Evolutionary conservation across 2,888 invertebrate species (phyloP).

Genomic region (Palloptera scutellata): DNA sequence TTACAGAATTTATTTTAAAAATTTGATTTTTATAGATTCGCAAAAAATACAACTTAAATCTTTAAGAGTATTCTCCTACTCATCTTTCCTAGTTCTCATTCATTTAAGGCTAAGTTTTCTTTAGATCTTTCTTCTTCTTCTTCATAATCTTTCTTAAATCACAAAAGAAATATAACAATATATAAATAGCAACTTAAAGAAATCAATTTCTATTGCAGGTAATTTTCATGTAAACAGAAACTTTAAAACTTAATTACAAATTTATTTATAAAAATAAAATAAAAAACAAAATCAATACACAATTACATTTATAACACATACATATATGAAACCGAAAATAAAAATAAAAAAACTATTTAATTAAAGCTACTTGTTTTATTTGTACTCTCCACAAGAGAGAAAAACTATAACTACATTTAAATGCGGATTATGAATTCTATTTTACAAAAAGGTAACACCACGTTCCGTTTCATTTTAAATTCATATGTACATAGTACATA

Average conservation of each 20-base stretch:
- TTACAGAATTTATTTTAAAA: no score
- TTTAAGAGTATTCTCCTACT: no score
- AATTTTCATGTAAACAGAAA: slow-evolving; percentile 8
- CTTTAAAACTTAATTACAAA: slow-evolving; percentile 21
- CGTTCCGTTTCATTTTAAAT: no score
- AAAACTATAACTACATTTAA: not conserved
- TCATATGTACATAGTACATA: not conserved
- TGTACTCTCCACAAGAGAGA: not conserved
- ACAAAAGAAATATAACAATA: slow-evolving; percentile 3
- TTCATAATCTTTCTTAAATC: slow-evolving; percentile 2
- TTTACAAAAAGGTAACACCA: no score
- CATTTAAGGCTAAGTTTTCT: no score
- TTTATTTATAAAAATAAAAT: slow-evolving; percentile 9
- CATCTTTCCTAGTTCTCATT: no score
- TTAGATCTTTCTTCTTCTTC: no score
- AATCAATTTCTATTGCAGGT: slow-evolving; percentile 16
- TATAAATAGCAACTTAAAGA: slow-evolving; percentile 13
- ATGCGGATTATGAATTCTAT: not conserved
- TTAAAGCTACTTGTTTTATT: slow-evolving; percentile 28
- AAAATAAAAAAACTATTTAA: slow-evolving; percentile 25
- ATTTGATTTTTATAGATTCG: no score
- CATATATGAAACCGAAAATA: slow-evolving; percentile 14
- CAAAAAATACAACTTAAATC: no score
- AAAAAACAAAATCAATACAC: slow-evolving; percentile 4
- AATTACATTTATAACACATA: slow-evolving; percentile 5